Evolutionary conservation across 2,797 vertebrate species (phyloP).

Genomic region (Monodelphis domestica): DNA sequence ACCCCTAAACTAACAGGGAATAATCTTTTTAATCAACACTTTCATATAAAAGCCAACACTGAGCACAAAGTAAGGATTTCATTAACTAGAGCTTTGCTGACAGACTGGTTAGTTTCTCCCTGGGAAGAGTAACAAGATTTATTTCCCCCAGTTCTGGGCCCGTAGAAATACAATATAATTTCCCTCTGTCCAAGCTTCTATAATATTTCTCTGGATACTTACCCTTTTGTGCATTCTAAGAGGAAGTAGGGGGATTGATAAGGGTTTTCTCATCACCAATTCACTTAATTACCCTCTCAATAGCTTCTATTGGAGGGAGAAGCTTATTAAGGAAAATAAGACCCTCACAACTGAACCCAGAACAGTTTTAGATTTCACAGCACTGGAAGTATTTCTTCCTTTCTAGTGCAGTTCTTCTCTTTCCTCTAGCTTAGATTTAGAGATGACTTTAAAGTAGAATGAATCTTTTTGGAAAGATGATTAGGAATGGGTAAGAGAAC

Average conservation of each 20-base stretch:
- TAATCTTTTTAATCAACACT: slow-evolving; percentile 79
- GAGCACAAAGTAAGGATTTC: slow-evolving; percentile 65
- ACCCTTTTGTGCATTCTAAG: slow-evolving; percentile 30
- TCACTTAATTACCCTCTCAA: slow-evolving; percentile 42
- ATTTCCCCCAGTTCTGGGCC: slow-evolving; percentile 66
- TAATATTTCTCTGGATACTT: slow-evolving; percentile 44
- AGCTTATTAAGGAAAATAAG: neutral
- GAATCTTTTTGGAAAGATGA: neutral
- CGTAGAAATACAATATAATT: slow-evolving; percentile 59
- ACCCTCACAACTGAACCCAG: rapidly evolving
- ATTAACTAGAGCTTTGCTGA: slow-evolving; percentile 75
- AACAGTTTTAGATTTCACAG: too few relatives aligned
- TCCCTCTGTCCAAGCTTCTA: slow-evolving; percentile 35
- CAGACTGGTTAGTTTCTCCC: slow-evolving; percentile 73
- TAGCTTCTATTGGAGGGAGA: neutral
- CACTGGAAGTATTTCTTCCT: neutral
- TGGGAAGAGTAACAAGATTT: slow-evolving; percentile 53
- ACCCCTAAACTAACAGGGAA: slow-evolving; percentile 60
- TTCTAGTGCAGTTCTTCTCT: rapidly evolving
- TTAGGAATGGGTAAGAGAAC: too few relatives aligned
- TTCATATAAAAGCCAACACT: slow-evolving; percentile 68
- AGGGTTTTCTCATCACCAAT: neutral
- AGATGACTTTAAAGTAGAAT: neutral
- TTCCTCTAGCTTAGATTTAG: neutral
- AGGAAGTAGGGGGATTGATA: slow-evolving; percentile 2